phyloP scores from a whole-genome alignment of 2,797 vertebrate genomes.

The Urocyon cinereoargenteus region DNA sequence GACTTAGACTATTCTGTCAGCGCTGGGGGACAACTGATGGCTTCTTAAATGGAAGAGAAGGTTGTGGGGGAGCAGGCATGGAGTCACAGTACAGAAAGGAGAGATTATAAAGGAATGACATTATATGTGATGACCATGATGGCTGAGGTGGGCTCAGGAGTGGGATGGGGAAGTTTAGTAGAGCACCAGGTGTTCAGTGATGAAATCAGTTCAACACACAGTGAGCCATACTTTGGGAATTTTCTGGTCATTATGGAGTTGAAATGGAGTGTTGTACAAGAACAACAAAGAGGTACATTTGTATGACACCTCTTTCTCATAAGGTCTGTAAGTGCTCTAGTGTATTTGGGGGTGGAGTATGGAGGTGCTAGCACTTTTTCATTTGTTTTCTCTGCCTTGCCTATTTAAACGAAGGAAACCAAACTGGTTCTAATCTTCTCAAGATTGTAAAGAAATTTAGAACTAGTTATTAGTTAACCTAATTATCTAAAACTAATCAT shows the following conservation, averaged over 20 bases:
- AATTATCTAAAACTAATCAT: neutral
- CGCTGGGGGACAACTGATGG: neutral
- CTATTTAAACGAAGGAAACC: slow-evolving; percentile 31
- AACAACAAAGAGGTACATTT: neutral
- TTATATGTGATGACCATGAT: neutral
- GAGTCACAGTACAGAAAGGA: neutral
- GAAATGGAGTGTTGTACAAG: neutral
- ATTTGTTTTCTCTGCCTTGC: neutral
- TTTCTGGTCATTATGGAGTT: neutral
- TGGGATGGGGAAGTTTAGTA: neutral
- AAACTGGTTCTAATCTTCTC: slow-evolving; percentile 11
- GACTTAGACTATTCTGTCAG: neutral
- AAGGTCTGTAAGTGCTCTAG: neutral
- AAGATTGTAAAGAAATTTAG: neutral
- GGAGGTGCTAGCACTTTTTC: neutral
- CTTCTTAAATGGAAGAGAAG: neutral
- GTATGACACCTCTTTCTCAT: neutral
- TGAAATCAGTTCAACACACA: neutral
- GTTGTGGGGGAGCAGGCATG: neutral
- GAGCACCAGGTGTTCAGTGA: too few species aligned
- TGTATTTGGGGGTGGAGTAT: neutral
- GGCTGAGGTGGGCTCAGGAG: neutral
- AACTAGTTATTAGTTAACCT: neutral
- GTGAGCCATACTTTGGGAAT: neutral
- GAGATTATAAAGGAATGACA: neutral